Percentiles rank a stretch among this genome's conserved stretches.
Conservation (phyloP, 2,113 vertebrate genomes). For the Pardalotus punctatus region DNA sequence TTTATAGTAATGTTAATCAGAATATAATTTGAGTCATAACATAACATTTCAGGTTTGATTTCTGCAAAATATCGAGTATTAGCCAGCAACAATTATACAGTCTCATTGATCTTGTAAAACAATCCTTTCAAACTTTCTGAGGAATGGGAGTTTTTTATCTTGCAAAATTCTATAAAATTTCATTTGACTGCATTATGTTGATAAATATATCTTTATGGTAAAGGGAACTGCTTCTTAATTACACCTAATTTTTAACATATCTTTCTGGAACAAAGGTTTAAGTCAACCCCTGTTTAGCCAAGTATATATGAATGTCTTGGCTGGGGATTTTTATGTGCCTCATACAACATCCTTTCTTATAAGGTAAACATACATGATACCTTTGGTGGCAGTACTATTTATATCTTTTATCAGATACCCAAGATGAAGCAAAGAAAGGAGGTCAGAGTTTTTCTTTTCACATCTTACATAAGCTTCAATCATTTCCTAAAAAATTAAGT, state of each 20-base stretch:
- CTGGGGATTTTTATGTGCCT: neutral
- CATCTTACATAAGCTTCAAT: neutral
- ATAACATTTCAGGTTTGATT: neutral
- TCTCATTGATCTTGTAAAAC: neutral
- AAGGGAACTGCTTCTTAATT: neutral
- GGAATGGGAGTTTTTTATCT: accelerated
- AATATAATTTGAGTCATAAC: neutral
- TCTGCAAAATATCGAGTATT: neutral
- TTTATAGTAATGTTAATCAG: neutral
- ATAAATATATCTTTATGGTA: neutral
- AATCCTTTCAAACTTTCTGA: neutral
- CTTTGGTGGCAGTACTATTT: neutral
- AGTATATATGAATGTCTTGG: neutral
- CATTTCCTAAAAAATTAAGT: neutral
- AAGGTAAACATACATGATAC: accelerated
- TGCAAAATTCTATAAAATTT: neutral
- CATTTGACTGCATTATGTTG: neutral
- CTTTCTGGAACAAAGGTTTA: neutral
- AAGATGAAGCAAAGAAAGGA: neutral
- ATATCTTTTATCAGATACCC: neutral
- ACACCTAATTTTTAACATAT: neutral
- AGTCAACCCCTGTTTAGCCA: neutral
- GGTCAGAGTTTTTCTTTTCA: neutral
- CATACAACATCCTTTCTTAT: neutral
- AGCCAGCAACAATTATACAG: neutral